A percentile compares a stretch with the other conserved stretches of the same genome.
These are phyloP conservation scores for Formica aserva DNA, from an alignment of 2,888 invertebrate genomes.

Conservation along the genomic window DNA sequence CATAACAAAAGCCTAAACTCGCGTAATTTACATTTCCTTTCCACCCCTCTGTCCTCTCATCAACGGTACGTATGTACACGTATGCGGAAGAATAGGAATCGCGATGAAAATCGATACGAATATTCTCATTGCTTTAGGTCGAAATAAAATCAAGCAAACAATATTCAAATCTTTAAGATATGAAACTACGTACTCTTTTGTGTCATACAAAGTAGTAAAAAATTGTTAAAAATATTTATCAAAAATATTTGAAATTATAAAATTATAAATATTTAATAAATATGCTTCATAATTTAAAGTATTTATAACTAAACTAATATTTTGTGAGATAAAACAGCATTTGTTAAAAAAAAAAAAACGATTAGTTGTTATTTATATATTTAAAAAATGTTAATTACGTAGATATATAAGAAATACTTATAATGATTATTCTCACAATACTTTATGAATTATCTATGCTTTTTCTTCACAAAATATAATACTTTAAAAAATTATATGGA, in stretches of 20 bases:
- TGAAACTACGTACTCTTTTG: not conserved
- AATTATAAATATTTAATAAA: conserved; percentile 9
- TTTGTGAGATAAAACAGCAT: not conserved
- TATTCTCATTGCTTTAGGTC: not conserved
- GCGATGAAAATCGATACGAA: conserved; percentile 61
- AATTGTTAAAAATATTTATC: not conserved
- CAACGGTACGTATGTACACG: conserved; percentile 30
- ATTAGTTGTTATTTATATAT: not conserved
- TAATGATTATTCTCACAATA: not conserved
- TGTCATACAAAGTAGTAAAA: not conserved
- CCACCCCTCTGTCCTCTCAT: conserved; percentile 51
- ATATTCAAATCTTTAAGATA: not conserved
- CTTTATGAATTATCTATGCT: not conserved
- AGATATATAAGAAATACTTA: not conserved
- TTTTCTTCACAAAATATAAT: not conserved
- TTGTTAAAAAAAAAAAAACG: not conserved
- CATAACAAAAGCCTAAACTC: conserved; percentile 74
- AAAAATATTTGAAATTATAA: not conserved
- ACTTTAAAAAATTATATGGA: not conserved
- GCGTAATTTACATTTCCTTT: conserved; percentile 74
- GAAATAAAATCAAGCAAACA: not conserved
- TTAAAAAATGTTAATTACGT: not conserved
- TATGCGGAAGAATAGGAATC: conserved; percentile 35
- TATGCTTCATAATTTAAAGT: not conserved
- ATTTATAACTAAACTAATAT: not conserved